Percentiles rank a stretch among this genome's conserved stretches.
phyloP scores from a whole-genome alignment of 2,113 vertebrate genomes.

The Hippocampus mohnikei region DNA sequence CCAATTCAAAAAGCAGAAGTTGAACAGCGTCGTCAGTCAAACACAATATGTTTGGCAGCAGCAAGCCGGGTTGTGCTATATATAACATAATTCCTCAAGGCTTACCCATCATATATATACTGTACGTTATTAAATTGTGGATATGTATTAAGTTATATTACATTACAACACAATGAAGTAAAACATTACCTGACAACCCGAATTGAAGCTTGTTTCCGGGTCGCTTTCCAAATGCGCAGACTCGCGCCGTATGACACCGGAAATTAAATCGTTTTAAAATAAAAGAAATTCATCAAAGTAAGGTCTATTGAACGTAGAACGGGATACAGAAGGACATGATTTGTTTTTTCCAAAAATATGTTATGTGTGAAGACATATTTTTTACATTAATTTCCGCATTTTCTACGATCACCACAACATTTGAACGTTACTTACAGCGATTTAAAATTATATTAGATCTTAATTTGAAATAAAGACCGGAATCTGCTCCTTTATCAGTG shows the following conservation, averaged over 20 bases:
- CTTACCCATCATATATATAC: neutral
- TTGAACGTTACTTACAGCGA: neutral
- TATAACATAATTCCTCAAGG: too few relatives aligned
- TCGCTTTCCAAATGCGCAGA: conserved; percentile 31
- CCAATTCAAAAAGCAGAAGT: neutral
- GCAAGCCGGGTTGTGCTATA: neutral
- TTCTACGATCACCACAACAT: neutral
- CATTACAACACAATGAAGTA: neutral
- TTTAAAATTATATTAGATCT: neutral
- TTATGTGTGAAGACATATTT: neutral
- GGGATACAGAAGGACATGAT: neutral
- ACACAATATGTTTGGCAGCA: neutral
- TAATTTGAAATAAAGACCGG: neutral
- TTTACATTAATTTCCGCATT: neutral
- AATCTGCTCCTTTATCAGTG: neutral
- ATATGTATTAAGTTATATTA: neutral
- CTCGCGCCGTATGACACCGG: conserved; percentile 7
- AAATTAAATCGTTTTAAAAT: conserved; percentile 26
- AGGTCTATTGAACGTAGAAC: neutral
- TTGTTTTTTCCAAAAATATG: neutral
- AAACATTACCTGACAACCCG: neutral
- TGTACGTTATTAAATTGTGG: neutral
- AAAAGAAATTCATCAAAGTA: neutral
- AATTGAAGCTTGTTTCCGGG: neutral
- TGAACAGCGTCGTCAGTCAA: neutral